A percentile compares a stretch with the other conserved stretches of the same genome.
These are phyloP conservation scores for Chondrilla cf. caribensis DNA, from an alignment of 37 sponge, comb jelly and placozoan genomes.

Conservation along the genomic window DNA sequence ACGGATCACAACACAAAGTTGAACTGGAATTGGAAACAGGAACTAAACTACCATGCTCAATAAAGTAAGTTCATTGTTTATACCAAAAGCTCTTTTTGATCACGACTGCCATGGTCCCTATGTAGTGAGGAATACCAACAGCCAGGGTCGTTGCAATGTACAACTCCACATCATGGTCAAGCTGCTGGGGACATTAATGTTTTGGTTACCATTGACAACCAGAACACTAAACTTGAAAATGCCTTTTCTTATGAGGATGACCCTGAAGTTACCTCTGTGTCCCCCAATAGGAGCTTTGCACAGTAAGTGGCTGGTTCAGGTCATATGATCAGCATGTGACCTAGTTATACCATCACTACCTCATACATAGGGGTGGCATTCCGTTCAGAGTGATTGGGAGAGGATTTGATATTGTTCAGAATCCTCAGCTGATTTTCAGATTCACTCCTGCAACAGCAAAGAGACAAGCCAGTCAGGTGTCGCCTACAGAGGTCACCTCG, in stretches of 20 bases:
- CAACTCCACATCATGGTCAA: no score
- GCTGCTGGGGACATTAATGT: no score
- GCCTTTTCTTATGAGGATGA: background rate
- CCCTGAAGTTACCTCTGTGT: background rate
- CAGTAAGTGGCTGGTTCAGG: background rate
- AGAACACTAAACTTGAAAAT: no score
- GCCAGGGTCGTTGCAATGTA: background rate
- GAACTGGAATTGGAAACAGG: background rate
- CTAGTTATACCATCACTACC: no score
- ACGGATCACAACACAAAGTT: background rate
- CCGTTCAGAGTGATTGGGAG: background rate
- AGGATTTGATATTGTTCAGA: background rate
- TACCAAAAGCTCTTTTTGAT: no score
- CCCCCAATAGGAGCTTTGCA: background rate
- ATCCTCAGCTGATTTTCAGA: background rate
- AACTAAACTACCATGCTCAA: no score
- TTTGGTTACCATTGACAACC: no score
- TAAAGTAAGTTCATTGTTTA: no score
- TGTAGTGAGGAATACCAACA: no score
- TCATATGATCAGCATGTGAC: background rate
- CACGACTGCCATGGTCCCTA: no score
- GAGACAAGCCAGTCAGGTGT: background rate
- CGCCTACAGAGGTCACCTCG: background rate
- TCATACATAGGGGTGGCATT: slow-evolving; percentile 8
- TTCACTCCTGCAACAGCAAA: background rate